Evolutionary conservation across 2,113 vertebrate genomes (phyloP), one percentile per base, ranked within the genome.

Genomic region (Channa maculata): DNA sequence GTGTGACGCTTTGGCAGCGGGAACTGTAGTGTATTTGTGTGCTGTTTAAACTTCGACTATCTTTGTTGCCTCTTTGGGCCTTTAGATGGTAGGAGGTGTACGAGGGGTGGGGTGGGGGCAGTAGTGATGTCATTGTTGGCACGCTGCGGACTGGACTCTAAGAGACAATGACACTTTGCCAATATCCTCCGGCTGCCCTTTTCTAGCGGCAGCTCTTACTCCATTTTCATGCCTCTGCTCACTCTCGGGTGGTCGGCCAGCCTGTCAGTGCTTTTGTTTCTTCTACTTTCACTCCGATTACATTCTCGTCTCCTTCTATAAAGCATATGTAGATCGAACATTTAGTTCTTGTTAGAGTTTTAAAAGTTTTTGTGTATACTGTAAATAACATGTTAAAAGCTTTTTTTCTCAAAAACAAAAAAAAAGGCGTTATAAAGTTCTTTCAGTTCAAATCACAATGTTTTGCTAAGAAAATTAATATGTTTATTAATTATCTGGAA

Each of bases 51-150:
- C 36, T 41, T 65, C 34, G 51, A 59, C 68, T 62, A 68, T 69
- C 69, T 65, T 83, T 53, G 55, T 52, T 2, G 12, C 59, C 65
- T 75, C 67, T 81, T 69, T 53, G 72, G 65, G 57, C 53, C 65
- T 71, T 57, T 45, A 37, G 43, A 48, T 12, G 15, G 60, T 34
- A 43, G 53, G 24, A 53, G 83, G 52, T 52, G 41, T 5, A 11
- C 1, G 7, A 24, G 24, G 24, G 24, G 24, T 24, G 24, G 24
- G 24, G 24, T 24, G 44, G 48, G 66, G 76, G 64, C 43, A 36
- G 70, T 24, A 9, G 51, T 92, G 91, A 92, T 88, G 84, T 92
- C 88, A 92, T 80, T 5, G 55, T 85, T 90, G 90, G 91, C 89
- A 68, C 39, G 8, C 62, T 45, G 73, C 44, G 77, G 53, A 68